Evolutionary conservation across 2,113 vertebrate genomes (phyloP).

Genomic region (Uria aalge): DNA sequence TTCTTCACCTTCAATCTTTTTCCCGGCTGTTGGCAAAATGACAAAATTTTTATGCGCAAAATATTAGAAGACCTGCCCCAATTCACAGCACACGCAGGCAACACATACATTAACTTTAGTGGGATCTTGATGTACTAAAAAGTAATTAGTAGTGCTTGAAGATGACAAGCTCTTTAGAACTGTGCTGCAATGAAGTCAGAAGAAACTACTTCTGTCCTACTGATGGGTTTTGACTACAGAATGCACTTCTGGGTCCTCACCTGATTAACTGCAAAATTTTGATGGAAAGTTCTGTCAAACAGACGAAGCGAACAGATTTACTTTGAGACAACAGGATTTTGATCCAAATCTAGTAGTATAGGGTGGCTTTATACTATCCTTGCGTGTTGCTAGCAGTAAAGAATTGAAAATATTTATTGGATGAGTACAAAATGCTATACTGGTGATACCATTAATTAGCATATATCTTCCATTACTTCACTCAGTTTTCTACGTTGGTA

Average conservation of each 20-base stretch:
- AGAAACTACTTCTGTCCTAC: background rate
- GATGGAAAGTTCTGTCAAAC: background rate
- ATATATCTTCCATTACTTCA: background rate
- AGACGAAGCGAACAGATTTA: rapidly evolving
- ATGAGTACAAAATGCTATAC: background rate
- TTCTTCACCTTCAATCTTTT: background rate
- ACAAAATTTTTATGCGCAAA: background rate
- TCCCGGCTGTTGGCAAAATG: rapidly evolving
- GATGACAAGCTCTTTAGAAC: rapidly evolving
- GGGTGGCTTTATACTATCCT: background rate
- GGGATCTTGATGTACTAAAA: background rate
- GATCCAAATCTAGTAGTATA: background rate
- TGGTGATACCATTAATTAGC: background rate
- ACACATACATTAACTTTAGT: background rate
- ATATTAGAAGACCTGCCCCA: background rate
- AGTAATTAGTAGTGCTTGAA: background rate
- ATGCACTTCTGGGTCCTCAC: background rate
- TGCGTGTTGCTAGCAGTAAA: rapidly evolving
- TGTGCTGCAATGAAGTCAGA: background rate
- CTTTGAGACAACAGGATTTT: background rate
- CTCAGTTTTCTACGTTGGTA: background rate
- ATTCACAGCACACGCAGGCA: background rate
- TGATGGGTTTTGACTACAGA: background rate
- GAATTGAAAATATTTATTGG: background rate
- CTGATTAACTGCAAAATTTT: background rate